Evolutionary conservation across 2,113 vertebrate genomes (phyloP).

Genomic region (Sebastes schlegelii): DNA sequence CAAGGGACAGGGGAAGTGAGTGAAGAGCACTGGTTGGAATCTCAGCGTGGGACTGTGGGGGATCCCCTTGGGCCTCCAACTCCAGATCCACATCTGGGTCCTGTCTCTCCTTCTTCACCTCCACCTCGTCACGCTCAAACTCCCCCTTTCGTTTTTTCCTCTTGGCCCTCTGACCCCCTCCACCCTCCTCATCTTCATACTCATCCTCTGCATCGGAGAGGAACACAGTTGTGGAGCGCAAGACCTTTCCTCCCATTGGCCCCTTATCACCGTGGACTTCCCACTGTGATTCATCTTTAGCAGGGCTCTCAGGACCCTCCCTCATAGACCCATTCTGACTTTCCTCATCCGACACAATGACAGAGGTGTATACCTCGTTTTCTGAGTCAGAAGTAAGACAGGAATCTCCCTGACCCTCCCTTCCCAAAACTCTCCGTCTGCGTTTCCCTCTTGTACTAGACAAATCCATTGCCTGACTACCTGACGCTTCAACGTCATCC

Average conservation of each 20-base stretch:
- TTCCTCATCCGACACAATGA: constrained; percentile 85
- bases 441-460: constrained; percentile 75
- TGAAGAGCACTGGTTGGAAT: constrained; percentile 75
- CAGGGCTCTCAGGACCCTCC: constrained; percentile 75
- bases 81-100: constrained; percentile 83
- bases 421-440: constrained; percentile 52
- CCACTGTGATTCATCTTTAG: constrained; percentile 68
- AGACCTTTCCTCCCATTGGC: constrained; percentile 81
- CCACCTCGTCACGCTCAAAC: constrained; percentile 77
- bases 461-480: constrained; percentile 81
- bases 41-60: constrained; percentile 72
- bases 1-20: constrained; percentile 81
- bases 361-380: constrained; percentile 84
- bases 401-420: constrained; percentile 72
- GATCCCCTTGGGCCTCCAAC: constrained; percentile 84
- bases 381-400: constrained; percentile 86
- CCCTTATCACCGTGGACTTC: constrained; percentile 70
- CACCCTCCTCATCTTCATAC: constrained; percentile 81
- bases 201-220: constrained; percentile 86
- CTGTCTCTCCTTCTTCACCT: constrained; percentile 79
- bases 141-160: constrained; percentile 77
- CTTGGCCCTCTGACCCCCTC: constrained; percentile 58
- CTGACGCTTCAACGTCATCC: constrained; percentile 68
- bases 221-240: constrained; percentile 85
- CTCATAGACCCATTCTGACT: constrained; percentile 78